Percentiles rank a stretch among this genome's conserved stretches.
Conservation (phyloP, 1,140 invertebrate genomes). For the Aleiodes sp. region DNA sequence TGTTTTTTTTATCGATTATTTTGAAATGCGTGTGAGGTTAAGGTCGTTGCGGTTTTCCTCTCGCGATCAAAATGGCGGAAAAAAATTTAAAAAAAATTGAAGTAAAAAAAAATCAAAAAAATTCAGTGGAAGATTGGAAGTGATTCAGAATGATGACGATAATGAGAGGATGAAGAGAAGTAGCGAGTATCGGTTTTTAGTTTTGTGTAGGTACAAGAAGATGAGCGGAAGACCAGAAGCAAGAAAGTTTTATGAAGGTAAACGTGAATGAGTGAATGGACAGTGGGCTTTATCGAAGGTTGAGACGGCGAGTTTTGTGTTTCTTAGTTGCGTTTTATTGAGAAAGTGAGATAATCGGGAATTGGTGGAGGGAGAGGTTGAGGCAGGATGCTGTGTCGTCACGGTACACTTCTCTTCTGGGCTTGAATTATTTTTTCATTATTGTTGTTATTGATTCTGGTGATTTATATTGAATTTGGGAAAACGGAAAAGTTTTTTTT, state of each 20-base stretch:
- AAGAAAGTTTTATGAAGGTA: conserved; percentile 14
- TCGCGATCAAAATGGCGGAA: background rate
- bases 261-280: background rate
- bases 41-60: conserved; percentile 28
- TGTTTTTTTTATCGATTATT: conserved; percentile 22
- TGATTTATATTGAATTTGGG: background rate
- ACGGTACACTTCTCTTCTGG: conserved; percentile 60
- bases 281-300: background rate
- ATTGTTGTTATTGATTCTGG: conserved; percentile 25
- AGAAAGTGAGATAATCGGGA: conserved; percentile 10
- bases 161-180: conserved; percentile 39
- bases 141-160: conserved; percentile 21
- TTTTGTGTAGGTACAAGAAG: conserved; percentile 46
- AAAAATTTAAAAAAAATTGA: background rate
- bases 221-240: conserved; percentile 45
- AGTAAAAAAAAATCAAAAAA: background rate
- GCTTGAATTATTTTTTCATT: conserved; percentile 57
- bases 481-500: background rate
- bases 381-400: conserved; percentile 57
- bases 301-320: no score
- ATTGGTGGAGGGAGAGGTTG: conserved; percentile 20
- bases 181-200: conserved; percentile 35
- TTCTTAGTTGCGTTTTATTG: background rate
- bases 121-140: conserved; percentile 4
- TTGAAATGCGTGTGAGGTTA: conserved; percentile 9